A percentile compares a stretch with the other conserved stretches of the same genome.
These are phyloP conservation scores for Tenodera sinensis DNA, from an alignment of 2,888 invertebrate species.

Conservation along the genomic window DNA sequence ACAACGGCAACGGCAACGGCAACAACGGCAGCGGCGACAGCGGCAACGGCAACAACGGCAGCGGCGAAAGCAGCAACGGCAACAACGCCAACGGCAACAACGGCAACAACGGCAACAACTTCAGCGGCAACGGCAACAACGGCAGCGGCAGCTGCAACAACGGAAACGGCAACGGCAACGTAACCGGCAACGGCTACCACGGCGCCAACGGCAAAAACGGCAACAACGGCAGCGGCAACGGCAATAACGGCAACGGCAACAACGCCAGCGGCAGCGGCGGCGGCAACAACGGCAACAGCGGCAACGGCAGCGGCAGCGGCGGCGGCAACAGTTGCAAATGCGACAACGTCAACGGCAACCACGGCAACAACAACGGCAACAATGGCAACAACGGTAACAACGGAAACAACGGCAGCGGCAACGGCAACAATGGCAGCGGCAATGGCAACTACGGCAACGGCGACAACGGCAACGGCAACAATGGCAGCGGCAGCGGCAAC, in stretches of 20 bases:
- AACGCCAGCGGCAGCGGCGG: neutral
- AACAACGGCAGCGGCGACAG: neutral
- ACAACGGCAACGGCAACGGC: neutral
- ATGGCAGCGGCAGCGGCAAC: neutral
- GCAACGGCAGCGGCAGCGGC: neutral
- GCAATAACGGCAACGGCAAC: neutral
- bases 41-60: neutral
- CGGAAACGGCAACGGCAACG: no score
- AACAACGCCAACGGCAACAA: no score
- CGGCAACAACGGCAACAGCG: neutral
- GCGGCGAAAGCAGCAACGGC: no score
- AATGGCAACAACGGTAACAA: no score
- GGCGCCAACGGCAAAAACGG: neutral
- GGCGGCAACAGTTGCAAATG: neutral
- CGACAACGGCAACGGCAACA: neutral
- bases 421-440: neutral
- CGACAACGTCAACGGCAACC: no score
- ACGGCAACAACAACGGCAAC: neutral
- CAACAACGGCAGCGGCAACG: neutral
- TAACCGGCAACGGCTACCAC: no score
- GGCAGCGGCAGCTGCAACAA: no score
- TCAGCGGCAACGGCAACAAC: no score
- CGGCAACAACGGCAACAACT: neutral
- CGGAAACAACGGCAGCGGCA: neutral
- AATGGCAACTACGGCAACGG: neutral